Evolutionary conservation across 2,797 vertebrate genomes (phyloP).

Genomic region (Platalea minor): DNA sequence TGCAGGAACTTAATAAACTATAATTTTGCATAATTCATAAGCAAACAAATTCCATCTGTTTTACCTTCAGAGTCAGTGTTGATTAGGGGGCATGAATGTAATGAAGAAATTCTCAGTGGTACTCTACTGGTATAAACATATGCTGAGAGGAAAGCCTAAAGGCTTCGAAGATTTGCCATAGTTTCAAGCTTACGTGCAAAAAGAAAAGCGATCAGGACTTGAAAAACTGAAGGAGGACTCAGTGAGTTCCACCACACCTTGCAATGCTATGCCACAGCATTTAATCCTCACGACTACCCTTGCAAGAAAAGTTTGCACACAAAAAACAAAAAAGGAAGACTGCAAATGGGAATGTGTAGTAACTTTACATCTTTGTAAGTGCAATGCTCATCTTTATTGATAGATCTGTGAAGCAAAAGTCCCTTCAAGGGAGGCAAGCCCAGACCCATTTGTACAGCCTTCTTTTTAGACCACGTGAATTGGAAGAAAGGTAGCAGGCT

Average conservation of each 20-base stretch:
- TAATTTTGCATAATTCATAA: conserved; percentile 51
- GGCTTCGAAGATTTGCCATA: not conserved
- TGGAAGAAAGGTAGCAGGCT: not conserved
- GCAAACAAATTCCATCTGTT: conserved; percentile 54
- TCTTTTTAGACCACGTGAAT: not conserved
- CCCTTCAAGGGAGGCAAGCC: not conserved
- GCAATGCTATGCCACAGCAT: not conserved
- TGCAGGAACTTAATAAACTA: conserved; percentile 37
- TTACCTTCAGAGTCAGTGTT: conserved; percentile 17
- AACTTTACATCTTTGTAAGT: not conserved
- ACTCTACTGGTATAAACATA: conserved; percentile 16
- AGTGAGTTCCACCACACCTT: not conserved
- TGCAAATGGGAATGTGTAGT: not conserved
- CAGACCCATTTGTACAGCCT: not conserved
- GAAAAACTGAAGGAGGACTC: not conserved
- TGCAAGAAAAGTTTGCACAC: not conserved
- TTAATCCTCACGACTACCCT: not conserved
- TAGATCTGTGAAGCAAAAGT: not conserved
- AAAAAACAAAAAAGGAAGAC: not conserved
- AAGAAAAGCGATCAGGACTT: not conserved
- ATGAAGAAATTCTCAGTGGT: not conserved
- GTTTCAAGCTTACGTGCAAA: not conserved
- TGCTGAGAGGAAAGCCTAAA: conserved; percentile 21
- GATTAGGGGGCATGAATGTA: conserved; percentile 9
- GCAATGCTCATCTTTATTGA: not conserved